Percentiles rank a stretch among this genome's conserved stretches.
These are phyloP conservation scores for Scomber scombrus DNA, from an alignment of 2,113 vertebrate species.

Conservation along the genomic window DNA sequence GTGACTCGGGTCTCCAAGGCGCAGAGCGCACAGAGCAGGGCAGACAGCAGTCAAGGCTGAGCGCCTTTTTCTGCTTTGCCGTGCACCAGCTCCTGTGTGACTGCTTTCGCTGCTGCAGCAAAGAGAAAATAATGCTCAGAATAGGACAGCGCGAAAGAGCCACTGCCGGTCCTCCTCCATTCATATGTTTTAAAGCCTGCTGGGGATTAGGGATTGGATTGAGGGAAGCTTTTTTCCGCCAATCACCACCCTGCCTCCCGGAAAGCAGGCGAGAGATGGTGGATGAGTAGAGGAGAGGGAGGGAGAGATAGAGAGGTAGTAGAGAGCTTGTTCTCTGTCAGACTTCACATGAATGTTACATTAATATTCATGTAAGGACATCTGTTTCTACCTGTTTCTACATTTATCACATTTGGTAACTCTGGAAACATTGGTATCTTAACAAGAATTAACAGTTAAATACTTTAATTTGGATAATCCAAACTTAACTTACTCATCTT, in stretches of 20 bases:
- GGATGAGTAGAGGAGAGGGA: not conserved
- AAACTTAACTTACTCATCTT: not conserved
- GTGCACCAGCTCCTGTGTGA: conserved; percentile 13
- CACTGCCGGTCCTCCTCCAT: conserved; percentile 36
- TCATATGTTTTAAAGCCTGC: conserved; percentile 54
- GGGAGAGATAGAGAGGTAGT: not conserved
- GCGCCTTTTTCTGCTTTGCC: conserved; percentile 10
- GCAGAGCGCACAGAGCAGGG: conserved; percentile 28
- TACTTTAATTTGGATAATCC: not conserved
- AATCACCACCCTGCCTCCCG: conserved; percentile 54
- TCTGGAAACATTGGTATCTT: not conserved
- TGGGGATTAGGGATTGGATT: conserved; percentile 63
- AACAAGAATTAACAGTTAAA: not conserved
- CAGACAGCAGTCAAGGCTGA: conserved; percentile 20
- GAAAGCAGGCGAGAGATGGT: conserved; percentile 28
- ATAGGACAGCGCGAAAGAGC: conserved; percentile 18
- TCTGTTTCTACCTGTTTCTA: not conserved
- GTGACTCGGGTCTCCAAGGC: conserved; percentile 29
- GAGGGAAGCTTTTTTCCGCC: conserved; percentile 58
- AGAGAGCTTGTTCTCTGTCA: conserved; percentile 1
- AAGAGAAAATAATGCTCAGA: conserved; percentile 4
- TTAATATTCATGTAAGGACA: not conserved
- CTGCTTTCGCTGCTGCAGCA: conserved; percentile 9
- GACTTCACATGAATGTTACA: conserved; percentile 3
- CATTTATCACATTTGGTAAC: not conserved